Conservation (phyloP, 2,888 invertebrate species). For the Chirona hameri region DNA sequence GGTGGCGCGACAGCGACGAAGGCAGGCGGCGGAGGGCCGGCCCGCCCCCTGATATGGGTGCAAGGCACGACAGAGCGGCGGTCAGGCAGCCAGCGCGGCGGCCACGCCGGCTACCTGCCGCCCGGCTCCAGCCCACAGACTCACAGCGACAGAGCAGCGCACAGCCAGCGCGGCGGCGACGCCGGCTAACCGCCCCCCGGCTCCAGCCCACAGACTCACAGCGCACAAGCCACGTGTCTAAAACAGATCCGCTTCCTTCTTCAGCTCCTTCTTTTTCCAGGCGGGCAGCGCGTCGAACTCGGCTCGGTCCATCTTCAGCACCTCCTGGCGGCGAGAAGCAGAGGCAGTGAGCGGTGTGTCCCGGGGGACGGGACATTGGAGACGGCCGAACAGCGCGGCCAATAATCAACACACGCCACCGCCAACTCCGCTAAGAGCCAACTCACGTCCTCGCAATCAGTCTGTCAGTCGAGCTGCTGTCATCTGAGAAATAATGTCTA, state of each 20-base stretch:
- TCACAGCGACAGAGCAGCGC: background rate
- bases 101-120: background rate
- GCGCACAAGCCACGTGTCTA: conserved; percentile 51
- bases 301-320: conserved; percentile 71
- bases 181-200: background rate
- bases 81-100: too few species aligned
- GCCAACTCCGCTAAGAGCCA: too few species aligned
- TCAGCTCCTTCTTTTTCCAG: conserved; percentile 88
- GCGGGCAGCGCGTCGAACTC: conserved; percentile 78
- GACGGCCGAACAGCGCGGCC: too few species aligned
- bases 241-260: conserved; percentile 85
- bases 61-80: background rate
- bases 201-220: background rate
- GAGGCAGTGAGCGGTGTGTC: too few species aligned
- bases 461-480: too few species aligned
- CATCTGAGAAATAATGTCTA: too few species aligned
- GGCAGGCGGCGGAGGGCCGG: background rate
- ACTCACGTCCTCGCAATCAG: too few species aligned
- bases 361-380: too few species aligned
- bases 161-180: too few species aligned
- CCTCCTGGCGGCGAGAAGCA: conserved; percentile 53
- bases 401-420: too few species aligned
- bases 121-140: background rate
- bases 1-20: background rate
- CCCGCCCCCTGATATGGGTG: conserved; percentile 3